Evolutionary conservation across 2,113 vertebrate genomes (phyloP).

Genomic region (Scortum barcoo): DNA sequence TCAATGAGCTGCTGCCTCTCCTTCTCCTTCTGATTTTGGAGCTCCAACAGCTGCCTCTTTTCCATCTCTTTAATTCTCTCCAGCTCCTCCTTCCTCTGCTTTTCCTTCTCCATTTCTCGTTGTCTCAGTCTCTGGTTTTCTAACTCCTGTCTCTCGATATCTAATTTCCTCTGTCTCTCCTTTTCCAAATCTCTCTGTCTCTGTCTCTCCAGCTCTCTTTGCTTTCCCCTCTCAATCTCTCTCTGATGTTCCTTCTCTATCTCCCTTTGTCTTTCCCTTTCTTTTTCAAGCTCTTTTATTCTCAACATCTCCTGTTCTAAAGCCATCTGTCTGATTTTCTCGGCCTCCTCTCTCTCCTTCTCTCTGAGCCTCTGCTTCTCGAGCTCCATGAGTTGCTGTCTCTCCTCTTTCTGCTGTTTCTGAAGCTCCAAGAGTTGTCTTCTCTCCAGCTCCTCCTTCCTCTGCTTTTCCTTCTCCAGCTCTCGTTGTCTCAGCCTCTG

Average conservation of each 20-base stretch:
- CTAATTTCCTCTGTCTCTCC: constrained; percentile 61
- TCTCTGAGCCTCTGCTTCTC: constrained; percentile 63
- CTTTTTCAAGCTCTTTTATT: constrained; percentile 69
- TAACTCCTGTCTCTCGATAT: constrained; percentile 53
- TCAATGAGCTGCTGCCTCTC: constrained; percentile 61
- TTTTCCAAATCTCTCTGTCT: constrained; percentile 61
- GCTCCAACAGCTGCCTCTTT: constrained; percentile 51
- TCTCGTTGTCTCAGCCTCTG: constrained; percentile 65
- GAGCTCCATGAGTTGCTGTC: constrained; percentile 56
- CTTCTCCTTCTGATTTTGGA: constrained; percentile 64
- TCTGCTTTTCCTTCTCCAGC: constrained; percentile 61
- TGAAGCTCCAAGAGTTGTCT: constrained; percentile 54
- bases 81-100: constrained; percentile 52
- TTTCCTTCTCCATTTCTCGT: constrained; percentile 64
- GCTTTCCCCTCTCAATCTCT: constrained; percentile 37
- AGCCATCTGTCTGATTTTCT: constrained; percentile 57
- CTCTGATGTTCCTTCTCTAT: constrained; percentile 49
- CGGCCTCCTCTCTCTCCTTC: constrained; percentile 66
- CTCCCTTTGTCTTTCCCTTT: constrained; percentile 58
- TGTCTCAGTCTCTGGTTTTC: constrained; percentile 69
- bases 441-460: constrained; percentile 58
- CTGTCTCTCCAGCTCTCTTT: constrained; percentile 60
- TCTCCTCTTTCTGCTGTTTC: constrained; percentile 62
- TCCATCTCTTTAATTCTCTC: no score
- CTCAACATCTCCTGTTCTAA: constrained; percentile 70